Evolutionary conservation across 2,888 invertebrate genomes (phyloP).

Genomic region (Ryuthela nishihirai): DNA sequence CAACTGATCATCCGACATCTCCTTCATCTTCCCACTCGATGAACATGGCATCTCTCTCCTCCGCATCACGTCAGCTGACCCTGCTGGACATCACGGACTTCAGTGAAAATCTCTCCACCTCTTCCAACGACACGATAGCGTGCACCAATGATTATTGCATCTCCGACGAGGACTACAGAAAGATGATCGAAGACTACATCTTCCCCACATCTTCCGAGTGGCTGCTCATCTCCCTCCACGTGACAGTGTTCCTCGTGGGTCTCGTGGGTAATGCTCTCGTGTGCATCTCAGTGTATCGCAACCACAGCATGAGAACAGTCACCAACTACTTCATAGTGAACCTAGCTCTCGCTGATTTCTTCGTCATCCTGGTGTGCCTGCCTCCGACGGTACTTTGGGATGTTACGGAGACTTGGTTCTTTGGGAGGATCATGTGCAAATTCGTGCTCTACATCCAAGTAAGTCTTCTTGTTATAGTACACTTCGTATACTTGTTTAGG

Average conservation of each 20-base stretch:
- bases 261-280: conserved; percentile 83
- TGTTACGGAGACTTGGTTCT: conserved; percentile 89
- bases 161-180: conserved; percentile 59
- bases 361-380: conserved; percentile 82
- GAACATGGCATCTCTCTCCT: too few relatives aligned
- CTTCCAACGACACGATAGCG: not conserved
- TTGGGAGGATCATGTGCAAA: conserved; percentile 80
- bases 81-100: too few relatives aligned
- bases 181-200: conserved; percentile 61
- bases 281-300: conserved; percentile 80
- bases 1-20: too few relatives aligned
- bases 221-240: conserved; percentile 71
- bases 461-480: conserved; percentile 32
- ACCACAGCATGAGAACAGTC: conserved; percentile 84
- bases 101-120: not conserved
- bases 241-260: conserved; percentile 74
- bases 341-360: conserved; percentile 72
- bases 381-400: conserved; percentile 87
- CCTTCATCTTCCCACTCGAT: too few relatives aligned
- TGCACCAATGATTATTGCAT: conserved; percentile 48
- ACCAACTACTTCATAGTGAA: conserved; percentile 93
- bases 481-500: too few relatives aligned
- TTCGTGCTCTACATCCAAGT: conserved; percentile 87
- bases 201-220: conserved; percentile 68
- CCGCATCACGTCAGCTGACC: too few relatives aligned